Evolutionary conservation across 2,888 invertebrate genomes (phyloP).

Genomic region (Ochropacha duplaris): DNA sequence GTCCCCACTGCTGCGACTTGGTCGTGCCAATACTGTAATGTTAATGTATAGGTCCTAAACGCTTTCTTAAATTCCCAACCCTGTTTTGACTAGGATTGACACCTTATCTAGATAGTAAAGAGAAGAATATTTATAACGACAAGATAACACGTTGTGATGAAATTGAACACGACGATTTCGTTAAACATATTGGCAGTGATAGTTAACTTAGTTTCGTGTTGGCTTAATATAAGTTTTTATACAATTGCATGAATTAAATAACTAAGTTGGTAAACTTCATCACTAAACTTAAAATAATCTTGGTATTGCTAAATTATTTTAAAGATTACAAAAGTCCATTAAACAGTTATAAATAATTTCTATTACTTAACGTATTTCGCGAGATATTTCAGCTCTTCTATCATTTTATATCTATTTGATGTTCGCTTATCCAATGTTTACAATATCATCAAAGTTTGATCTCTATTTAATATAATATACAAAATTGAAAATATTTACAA

Average conservation of each 20-base stretch:
- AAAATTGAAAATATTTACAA: conserved; percentile 34
- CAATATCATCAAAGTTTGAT: not conserved
- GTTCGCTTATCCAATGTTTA: not conserved
- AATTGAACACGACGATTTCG: conserved; percentile 44
- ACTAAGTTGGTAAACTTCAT: conserved; percentile 15
- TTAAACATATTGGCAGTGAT: conserved; percentile 73
- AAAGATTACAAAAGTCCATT: conserved; percentile 6
- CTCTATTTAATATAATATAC: conserved; percentile 27
- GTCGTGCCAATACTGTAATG: too few relatives aligned
- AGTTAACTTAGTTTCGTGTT: conserved; percentile 45
- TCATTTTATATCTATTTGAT: not conserved
- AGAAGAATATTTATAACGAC: conserved; percentile 32
- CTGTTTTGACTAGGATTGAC: conserved; percentile 81
- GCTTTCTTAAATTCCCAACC: conserved; percentile 63
- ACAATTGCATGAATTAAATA: conserved; percentile 42
- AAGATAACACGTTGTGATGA: conserved; percentile 29
- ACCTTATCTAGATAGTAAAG: conserved; percentile 48
- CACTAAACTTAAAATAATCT: conserved; percentile 5
- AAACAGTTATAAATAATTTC: conserved; percentile 3
- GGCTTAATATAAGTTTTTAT: conserved; percentile 24
- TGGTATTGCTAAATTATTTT: conserved; percentile 25
- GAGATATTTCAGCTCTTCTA: not conserved
- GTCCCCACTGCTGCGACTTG: too few relatives aligned
- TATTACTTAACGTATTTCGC: conserved; percentile 3
- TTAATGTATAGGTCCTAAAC: conserved; percentile 12